Evolutionary conservation across 1,140 invertebrate species (phyloP).

Genomic region (Nephila pilipes): DNA sequence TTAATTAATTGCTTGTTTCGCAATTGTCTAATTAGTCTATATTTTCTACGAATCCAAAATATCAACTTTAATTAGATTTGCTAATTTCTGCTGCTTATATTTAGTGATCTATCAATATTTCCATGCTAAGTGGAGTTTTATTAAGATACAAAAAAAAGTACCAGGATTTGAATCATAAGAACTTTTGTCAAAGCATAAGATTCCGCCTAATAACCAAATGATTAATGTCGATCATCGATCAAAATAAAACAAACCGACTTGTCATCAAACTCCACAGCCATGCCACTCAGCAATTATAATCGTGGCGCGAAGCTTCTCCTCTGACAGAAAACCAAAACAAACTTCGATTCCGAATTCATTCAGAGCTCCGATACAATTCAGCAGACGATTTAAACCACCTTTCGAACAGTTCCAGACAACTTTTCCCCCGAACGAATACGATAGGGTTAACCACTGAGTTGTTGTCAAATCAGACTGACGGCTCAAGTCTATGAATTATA

Average conservation of each 20-base stretch:
- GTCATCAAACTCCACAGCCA: not conserved
- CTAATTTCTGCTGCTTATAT: not conserved
- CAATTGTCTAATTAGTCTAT: no score
- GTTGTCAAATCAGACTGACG: constrained; percentile 42
- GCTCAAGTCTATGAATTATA: constrained; percentile 70
- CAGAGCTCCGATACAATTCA: not conserved
- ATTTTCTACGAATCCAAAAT: no score
- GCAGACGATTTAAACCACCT: not conserved
- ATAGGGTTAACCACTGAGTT: not conserved
- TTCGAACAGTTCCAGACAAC: not conserved
- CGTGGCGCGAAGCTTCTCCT: not conserved
- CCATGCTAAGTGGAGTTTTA: no score
- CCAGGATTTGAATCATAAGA: no score
- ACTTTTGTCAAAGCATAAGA: no score
- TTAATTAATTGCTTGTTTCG: no score
- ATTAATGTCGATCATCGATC: no score
- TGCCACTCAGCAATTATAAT: not conserved
- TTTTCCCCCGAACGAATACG: not conserved
- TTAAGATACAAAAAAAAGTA: not conserved
- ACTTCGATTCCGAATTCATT: not conserved
- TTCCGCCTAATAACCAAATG: no score
- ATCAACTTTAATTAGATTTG: no score
- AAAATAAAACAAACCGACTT: not conserved
- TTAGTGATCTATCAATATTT: not conserved
- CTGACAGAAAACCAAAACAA: not conserved